Evolutionary conservation across 2,797 vertebrate species (phyloP).

Genomic region (Synanceia verrucosa): DNA sequence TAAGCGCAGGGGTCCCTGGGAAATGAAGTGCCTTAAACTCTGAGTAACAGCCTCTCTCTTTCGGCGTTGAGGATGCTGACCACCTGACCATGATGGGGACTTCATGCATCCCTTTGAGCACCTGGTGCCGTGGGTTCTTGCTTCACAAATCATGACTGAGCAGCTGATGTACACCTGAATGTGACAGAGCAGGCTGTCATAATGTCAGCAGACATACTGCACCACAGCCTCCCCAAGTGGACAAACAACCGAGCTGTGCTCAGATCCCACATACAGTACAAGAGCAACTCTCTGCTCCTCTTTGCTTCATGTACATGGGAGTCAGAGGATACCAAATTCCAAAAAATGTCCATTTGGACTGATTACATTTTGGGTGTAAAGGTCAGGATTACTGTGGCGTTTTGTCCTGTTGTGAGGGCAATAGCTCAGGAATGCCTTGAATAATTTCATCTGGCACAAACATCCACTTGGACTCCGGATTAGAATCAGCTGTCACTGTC

Average conservation of each 20-base stretch:
- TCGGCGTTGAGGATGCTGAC: background rate
- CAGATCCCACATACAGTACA: background rate
- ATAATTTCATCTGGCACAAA: too few relatives aligned
- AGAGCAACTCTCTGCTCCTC: too few relatives aligned
- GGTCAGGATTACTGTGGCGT: too few relatives aligned
- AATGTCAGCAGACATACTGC: fast-evolving
- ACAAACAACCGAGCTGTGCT: background rate
- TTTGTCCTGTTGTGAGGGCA: too few relatives aligned
- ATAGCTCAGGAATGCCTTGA: too few relatives aligned
- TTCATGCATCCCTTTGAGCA: slow-evolving; percentile 70
- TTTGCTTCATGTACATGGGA: too few relatives aligned
- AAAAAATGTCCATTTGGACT: too few relatives aligned
- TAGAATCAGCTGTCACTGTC: too few relatives aligned
- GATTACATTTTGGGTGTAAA: too few relatives aligned
- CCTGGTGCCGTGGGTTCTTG: slow-evolving; percentile 57
- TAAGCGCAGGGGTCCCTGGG: slow-evolving; percentile 80
- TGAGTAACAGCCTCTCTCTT: slow-evolving; percentile 67
- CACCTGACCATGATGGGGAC: fast-evolving
- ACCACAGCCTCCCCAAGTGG: background rate
- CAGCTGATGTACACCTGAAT: slow-evolving; percentile 82
- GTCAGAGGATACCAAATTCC: too few relatives aligned
- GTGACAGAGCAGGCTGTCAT: background rate
- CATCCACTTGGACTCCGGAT: too few relatives aligned
- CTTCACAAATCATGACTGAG: slow-evolving; percentile 76
- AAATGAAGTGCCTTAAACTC: slow-evolving; percentile 69